Conservation (phyloP, 2,797 vertebrate species). For the Notamacropus eugenii region DNA sequence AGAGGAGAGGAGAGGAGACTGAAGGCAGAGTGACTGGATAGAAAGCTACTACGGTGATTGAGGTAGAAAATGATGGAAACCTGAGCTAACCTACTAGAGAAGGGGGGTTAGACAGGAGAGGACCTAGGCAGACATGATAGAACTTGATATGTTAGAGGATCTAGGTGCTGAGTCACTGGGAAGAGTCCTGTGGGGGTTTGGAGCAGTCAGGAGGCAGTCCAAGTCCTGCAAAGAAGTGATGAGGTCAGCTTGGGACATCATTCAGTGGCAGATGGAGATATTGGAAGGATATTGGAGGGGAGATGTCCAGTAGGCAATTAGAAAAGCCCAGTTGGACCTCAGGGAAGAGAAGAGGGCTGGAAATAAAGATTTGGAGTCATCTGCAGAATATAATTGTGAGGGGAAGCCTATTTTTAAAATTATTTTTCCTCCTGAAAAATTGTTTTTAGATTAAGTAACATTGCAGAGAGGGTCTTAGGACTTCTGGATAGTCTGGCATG, state of each 20-base stretch:
- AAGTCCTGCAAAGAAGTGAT: too few relatives aligned
- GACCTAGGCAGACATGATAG: neutral
- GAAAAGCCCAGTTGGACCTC: neutral
- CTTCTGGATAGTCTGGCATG: neutral
- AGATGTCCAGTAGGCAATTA: neutral
- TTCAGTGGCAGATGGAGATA: too few relatives aligned
- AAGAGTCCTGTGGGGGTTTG: neutral
- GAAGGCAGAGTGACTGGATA: neutral
- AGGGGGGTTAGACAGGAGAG: neutral
- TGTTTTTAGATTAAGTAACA: neutral
- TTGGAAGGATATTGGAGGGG: neutral
- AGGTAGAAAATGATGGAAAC: neutral
- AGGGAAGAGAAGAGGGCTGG: neutral
- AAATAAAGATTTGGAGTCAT: neutral
- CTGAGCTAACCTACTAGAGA: neutral
- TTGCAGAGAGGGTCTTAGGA: neutral
- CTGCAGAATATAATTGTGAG: neutral
- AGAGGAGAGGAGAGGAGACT: neutral
- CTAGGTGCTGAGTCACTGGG: neutral
- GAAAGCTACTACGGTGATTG: neutral
- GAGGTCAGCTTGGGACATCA: neutral
- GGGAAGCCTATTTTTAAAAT: neutral
- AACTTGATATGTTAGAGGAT: neutral
- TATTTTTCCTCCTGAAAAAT: neutral
- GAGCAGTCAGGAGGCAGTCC: neutral